Conservation (phyloP, 2,888 invertebrate genomes). For the Sericinus montela region DNA sequence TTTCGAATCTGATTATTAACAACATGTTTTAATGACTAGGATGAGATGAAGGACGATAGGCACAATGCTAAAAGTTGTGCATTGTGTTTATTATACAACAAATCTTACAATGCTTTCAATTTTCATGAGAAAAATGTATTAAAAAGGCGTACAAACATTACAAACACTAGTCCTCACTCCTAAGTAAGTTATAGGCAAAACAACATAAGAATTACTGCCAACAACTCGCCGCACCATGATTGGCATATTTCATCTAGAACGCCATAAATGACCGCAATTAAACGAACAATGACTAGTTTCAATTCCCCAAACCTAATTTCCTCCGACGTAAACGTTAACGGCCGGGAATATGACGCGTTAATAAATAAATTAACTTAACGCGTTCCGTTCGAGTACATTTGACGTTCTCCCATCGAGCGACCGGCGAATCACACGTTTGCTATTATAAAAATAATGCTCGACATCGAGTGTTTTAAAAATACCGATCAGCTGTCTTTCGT, state of each 20-base stretch:
- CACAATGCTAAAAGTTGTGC: slow-evolving; percentile 2
- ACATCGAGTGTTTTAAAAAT: slow-evolving; percentile 30
- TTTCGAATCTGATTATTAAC: slow-evolving; percentile 67
- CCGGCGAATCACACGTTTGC: slow-evolving; percentile 2
- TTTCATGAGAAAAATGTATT: no score
- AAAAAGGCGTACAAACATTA: no score
- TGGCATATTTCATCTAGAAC: slow-evolving; percentile 73
- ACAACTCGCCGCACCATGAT: slow-evolving; percentile 53
- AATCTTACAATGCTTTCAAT: no score
- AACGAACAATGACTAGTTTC: slow-evolving; percentile 77
- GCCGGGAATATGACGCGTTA: slow-evolving; percentile 57
- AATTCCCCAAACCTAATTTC: slow-evolving; percentile 76
- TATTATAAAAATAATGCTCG: slow-evolving; percentile 6
- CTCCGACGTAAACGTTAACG: slow-evolving; percentile 64
- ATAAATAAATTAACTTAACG: slow-evolving; percentile 42
- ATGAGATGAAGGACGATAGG: slow-evolving; percentile 37
- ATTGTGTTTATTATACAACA: no score
- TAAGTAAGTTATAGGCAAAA: no score
- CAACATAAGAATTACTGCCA: slow-evolving; percentile 10
- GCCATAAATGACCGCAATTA: slow-evolving; percentile 75
- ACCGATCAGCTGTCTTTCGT: slow-evolving; percentile 38
- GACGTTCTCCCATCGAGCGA: not conserved
- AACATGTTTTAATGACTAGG: slow-evolving; percentile 39
- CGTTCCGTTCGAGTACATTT: slow-evolving; percentile 9
- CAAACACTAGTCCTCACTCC: no score